A percentile compares a stretch with the other conserved stretches of the same genome.
Evolutionary conservation across 2,113 vertebrate species (phyloP).

Genomic region (Psettodes erumei): DNA sequence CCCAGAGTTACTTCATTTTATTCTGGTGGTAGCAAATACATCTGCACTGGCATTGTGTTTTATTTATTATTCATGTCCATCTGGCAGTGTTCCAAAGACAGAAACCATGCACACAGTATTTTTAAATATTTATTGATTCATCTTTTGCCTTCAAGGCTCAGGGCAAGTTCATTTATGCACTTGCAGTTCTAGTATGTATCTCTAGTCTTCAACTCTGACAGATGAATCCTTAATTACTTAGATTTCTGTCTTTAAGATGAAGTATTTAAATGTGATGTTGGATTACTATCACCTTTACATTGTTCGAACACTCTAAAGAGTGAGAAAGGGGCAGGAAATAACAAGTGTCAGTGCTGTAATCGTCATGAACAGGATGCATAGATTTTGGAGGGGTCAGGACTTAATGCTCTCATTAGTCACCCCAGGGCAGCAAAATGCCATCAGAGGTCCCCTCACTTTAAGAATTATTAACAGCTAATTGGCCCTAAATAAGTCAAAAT

Average conservation of each 20-base stretch:
- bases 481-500: conserved; percentile 74
- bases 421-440: conserved; percentile 77
- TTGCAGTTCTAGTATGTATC: too few relatives aligned
- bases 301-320: background rate
- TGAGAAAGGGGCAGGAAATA: conserved; percentile 1
- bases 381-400: conserved; percentile 33
- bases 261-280: conserved; percentile 4
- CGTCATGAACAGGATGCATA: conserved; percentile 37
- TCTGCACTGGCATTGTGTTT: too few relatives aligned
- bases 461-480: conserved; percentile 84
- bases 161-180: too few relatives aligned
- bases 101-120: too few relatives aligned
- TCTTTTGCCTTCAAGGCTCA: too few relatives aligned
- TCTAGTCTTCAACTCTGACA: background rate
- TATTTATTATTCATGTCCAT: too few relatives aligned
- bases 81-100: too few relatives aligned
- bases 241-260: background rate
- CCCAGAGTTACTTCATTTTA: too few relatives aligned
- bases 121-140: too few relatives aligned
- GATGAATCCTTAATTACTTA: background rate
- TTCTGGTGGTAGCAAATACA: too few relatives aligned
- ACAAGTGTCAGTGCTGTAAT: conserved; percentile 25
- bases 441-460: conserved; percentile 74
- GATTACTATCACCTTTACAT: background rate
- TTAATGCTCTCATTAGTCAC: conserved; percentile 79